These are phyloP conservation scores for Galerucella pusilla DNA, from an alignment of 2,888 invertebrate genomes.

Conservation along the genomic window DNA sequence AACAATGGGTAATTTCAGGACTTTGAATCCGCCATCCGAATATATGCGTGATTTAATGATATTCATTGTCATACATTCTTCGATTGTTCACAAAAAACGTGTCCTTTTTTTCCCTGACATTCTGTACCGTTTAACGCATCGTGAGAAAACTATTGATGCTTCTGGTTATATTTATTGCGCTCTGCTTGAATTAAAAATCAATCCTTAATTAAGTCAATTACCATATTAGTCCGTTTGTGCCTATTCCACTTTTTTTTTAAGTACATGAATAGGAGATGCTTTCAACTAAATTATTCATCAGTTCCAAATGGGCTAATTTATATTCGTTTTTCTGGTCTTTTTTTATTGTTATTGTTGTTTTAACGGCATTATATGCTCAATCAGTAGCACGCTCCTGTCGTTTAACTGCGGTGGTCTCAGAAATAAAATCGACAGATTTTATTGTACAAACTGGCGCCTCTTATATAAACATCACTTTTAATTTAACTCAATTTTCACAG, in stretches of 20 bases:
- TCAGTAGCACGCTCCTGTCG: slow-evolving; percentile 30
- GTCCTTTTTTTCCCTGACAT: slow-evolving; percentile 47
- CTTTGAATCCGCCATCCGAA: slow-evolving; percentile 54
- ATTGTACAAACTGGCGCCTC: background rate
- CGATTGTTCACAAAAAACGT: slow-evolving; percentile 49
- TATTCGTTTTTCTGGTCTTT: slow-evolving; percentile 27
- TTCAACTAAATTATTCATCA: slow-evolving; percentile 29
- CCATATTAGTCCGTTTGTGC: slow-evolving; percentile 37
- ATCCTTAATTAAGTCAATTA: slow-evolving; percentile 35
- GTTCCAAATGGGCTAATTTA: slow-evolving; percentile 32
- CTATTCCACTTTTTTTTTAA: slow-evolving; percentile 35
- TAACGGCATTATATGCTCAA: slow-evolving; percentile 30
- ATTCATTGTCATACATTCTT: slow-evolving; percentile 51
- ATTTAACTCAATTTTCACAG: background rate
- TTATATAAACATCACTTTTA: slow-evolving; percentile 8
- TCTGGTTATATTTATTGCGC: slow-evolving; percentile 39
- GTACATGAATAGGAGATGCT: slow-evolving; percentile 19
- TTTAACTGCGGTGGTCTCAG: slow-evolving; percentile 26
- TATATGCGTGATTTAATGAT: slow-evolving; percentile 59
- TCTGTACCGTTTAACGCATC: slow-evolving; percentile 49
- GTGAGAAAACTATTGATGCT: slow-evolving; percentile 50
- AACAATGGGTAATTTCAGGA: slow-evolving; percentile 63
- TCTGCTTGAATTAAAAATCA: slow-evolving; percentile 35
- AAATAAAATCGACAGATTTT: slow-evolving; percentile 15
- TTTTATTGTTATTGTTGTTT: slow-evolving; percentile 31